Evolutionary conservation across 2,113 vertebrate genomes (phyloP).

Genomic region (Zosterops pallidus): DNA sequence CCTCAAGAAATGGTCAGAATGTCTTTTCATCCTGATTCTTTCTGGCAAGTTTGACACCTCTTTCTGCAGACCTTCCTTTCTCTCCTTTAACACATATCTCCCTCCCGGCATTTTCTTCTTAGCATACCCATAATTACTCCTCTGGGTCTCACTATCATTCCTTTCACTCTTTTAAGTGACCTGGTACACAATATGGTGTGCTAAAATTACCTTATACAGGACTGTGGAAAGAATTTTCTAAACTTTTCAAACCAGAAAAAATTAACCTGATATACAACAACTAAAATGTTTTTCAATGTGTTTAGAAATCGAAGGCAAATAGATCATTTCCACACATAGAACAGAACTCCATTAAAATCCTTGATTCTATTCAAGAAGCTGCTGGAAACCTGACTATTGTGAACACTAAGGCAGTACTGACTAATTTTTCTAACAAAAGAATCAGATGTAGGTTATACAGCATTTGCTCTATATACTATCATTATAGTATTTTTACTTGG

Average conservation of each 20-base stretch:
- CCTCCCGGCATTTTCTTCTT: not conserved
- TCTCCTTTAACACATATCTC: not conserved
- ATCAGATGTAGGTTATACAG: not conserved
- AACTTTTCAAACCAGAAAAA: not conserved
- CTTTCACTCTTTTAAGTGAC: not conserved
- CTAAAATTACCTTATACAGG: not conserved
- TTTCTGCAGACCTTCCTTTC: not conserved
- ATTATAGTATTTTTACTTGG: not conserved
- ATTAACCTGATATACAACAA: not conserved
- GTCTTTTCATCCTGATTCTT: not conserved
- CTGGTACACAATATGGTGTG: not conserved
- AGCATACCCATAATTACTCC: not conserved
- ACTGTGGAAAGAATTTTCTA: not conserved
- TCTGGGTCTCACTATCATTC: not conserved
- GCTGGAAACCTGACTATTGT: not conserved
- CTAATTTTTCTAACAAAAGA: not conserved
- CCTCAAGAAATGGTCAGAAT: not conserved
- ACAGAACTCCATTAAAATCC: not conserved
- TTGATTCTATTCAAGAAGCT: not conserved
- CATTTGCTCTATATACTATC: not conserved
- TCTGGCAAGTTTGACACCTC: not conserved
- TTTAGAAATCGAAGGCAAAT: not conserved
- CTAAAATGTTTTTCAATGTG: not conserved
- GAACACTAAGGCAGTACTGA: not conserved
- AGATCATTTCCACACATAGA: not conserved